phyloP scores from a whole-genome alignment of 2,888 invertebrate genomes.

The Microdon myrmicae region DNA sequence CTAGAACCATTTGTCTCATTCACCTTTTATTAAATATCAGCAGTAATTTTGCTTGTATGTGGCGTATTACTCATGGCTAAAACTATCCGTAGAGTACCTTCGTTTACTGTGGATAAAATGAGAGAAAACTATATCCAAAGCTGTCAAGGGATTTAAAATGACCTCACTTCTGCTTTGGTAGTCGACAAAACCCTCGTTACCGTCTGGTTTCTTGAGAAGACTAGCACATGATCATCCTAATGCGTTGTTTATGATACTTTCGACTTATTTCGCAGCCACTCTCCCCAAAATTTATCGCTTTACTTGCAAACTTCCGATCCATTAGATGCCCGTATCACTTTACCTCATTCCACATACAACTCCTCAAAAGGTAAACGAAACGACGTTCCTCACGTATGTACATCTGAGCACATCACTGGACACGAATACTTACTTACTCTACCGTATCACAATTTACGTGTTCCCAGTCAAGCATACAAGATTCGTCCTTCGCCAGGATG shows the following conservation, averaged over 20 bases:
- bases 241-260: slow-evolving; percentile 35
- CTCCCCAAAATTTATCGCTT: slow-evolving; percentile 12
- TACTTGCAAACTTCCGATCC: slow-evolving; percentile 42
- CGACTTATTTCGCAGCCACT: slow-evolving; percentile 5
- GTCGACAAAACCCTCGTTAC: too few relatives aligned
- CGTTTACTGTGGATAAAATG: too few relatives aligned
- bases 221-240: slow-evolving; percentile 38
- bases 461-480: slow-evolving; percentile 30
- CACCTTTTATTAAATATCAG: too few relatives aligned
- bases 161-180: too few relatives aligned
- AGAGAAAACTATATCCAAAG: too few relatives aligned
- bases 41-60: too few relatives aligned
- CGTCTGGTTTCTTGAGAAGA: slow-evolving; percentile 46
- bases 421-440: slow-evolving; percentile 48
- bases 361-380: slow-evolving; percentile 40
- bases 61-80: too few relatives aligned
- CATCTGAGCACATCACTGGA: slow-evolving; percentile 25
- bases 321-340: slow-evolving; percentile 39
- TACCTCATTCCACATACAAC: slow-evolving; percentile 27
- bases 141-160: too few relatives aligned
- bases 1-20: too few relatives aligned
- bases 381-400: slow-evolving; percentile 7
- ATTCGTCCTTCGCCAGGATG: background rate
- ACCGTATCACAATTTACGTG: slow-evolving; percentile 44
- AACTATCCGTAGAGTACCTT: too few relatives aligned